phyloP scores from a whole-genome alignment of 2,113 vertebrate species.

The Clarias batrachus region DNA sequence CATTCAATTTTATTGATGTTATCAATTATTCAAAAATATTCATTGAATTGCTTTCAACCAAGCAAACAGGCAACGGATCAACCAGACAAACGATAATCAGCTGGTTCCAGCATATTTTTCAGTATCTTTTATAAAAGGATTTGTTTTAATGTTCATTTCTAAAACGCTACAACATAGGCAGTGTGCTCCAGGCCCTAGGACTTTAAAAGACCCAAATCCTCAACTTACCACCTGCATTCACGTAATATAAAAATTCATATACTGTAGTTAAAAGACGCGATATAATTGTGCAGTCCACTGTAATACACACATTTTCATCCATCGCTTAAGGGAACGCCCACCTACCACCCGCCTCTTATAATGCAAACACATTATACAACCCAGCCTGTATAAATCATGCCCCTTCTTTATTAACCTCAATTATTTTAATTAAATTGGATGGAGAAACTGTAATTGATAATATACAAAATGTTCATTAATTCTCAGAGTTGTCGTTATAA shows the following conservation, averaged over 20 bases:
- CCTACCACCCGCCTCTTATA: neutral
- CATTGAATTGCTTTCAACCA: neutral
- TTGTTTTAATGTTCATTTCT: neutral
- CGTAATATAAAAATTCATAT: neutral
- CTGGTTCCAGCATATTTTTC: neutral
- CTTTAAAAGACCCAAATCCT: neutral
- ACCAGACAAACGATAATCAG: neutral
- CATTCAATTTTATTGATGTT: neutral
- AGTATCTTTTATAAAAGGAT: neutral
- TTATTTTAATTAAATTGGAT: neutral
- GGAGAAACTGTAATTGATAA: neutral
- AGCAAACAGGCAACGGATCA: neutral
- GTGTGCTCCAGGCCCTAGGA: neutral
- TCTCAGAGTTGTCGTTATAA: conserved; percentile 21
- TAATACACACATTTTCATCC: neutral
- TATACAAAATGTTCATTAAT: conserved; percentile 9
- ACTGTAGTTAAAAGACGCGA: neutral
- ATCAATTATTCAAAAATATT: neutral
- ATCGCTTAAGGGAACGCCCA: neutral
- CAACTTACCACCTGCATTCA: neutral
- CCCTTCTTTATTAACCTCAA: neutral
- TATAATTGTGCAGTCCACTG: neutral
- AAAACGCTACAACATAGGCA: neutral
- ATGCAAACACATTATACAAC: neutral
- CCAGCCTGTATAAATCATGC: neutral